Evolutionary conservation across 2,888 invertebrate species (phyloP).

Genomic region (Epirrhoe alternata): DNA sequence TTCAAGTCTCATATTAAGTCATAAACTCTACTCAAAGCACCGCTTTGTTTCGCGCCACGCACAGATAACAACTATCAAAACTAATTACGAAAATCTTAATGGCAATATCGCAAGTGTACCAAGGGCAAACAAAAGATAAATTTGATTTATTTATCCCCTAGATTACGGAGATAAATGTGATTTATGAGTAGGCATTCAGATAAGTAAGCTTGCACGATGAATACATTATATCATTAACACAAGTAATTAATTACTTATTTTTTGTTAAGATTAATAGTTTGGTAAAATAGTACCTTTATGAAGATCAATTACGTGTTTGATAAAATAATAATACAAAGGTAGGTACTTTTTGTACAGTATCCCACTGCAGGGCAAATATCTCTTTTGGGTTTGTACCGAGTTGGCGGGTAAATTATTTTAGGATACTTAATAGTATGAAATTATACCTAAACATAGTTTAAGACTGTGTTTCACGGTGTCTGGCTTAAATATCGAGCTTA

Average conservation of each 20-base stretch:
- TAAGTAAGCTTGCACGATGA: slow-evolving; percentile 7
- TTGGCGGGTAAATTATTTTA: too few relatives aligned
- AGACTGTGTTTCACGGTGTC: too few relatives aligned
- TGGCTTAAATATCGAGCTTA: too few relatives aligned
- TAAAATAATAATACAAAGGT: too few relatives aligned
- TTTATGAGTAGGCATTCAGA: slow-evolving; percentile 18
- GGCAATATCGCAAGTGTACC: slow-evolving; percentile 36
- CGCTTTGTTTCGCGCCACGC: slow-evolving; percentile 26
- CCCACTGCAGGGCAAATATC: too few relatives aligned
- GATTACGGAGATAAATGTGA: slow-evolving; percentile 24
- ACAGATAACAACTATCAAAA: slow-evolving; percentile 32
- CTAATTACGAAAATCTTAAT: slow-evolving; percentile 38
- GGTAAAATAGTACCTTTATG: too few relatives aligned
- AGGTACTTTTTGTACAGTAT: too few relatives aligned
- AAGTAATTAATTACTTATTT: not conserved
- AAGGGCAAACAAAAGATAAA: slow-evolving; percentile 35
- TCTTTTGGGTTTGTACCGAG: too few relatives aligned
- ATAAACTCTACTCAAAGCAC: too few relatives aligned
- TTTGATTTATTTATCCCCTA: slow-evolving; percentile 33
- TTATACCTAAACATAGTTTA: too few relatives aligned
- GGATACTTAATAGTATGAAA: too few relatives aligned
- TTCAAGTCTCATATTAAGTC: not conserved
- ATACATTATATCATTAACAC: not conserved
- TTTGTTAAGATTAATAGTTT: not conserved
- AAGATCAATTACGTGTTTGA: too few relatives aligned